Evolutionary conservation across 2,888 invertebrate genomes (phyloP), one percentile per base, ranked within the genome.

Genomic region (Hedychridium roseum): DNA sequence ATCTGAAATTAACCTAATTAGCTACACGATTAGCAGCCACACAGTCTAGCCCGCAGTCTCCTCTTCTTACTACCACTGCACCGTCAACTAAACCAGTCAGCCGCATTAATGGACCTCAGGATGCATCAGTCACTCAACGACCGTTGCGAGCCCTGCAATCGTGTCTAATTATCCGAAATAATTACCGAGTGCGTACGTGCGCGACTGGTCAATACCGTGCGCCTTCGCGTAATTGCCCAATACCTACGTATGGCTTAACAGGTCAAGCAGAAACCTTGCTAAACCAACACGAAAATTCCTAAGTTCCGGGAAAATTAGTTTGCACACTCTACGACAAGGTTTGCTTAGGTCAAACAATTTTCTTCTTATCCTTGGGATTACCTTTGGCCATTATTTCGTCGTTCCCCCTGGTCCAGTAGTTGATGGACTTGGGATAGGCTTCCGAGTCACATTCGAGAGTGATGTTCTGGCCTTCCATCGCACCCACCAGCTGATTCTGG

Each of bases 371-470:
- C n/a, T n/a, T n/a, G n/a, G n/a, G n/a, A 40, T 21, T 80, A 91
- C 91, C 89, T 68, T 88, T 86, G 45, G 89, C 87, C 60, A 90
- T 86, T 50, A 90, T 90, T 71, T 90, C 89, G 21, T 89, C 89
- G 32, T 84, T 83, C 43, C 86, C 85, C 64, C 88, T 84, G 41
- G 88, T 87, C 93, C 92, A 93, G 76, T 92, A 92, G 79, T 91
- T 92, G 64, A 92, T 91, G 20, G 92, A 90, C 73, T 90, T 90
- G 2, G 93, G 93, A 78, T 85, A 91, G 1, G 92, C 92, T 68
- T 92, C 92, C 1, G 91, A 91, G 71, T 88, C 86, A 67, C 93
- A 93, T 74, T 92, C 91, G 55, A 93, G 79, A 2, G 88, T 86
- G 50, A 92, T 83, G 60, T 88, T 85, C 45, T 90, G 87, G 11